These are phyloP conservation scores for Mus minutoides DNA, from an alignment of 2,797 vertebrate species.

Conservation along the genomic window DNA sequence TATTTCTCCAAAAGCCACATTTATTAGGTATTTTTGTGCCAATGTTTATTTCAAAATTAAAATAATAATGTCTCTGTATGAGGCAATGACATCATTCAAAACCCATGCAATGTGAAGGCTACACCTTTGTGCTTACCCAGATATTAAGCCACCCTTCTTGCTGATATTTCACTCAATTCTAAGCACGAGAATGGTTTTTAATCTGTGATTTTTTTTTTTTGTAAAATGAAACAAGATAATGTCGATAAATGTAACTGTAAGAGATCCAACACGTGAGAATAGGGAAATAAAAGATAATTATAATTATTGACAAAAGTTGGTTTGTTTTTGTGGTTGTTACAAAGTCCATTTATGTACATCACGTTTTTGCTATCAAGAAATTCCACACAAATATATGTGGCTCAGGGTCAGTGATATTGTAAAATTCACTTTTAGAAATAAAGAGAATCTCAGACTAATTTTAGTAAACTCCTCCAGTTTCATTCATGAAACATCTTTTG, in stretches of 20 bases:
- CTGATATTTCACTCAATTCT: neutral
- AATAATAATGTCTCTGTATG: neutral
- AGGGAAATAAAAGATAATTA: conserved; percentile 66
- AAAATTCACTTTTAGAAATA: conserved; percentile 62
- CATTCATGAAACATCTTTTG: conserved; percentile 65
- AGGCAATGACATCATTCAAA: neutral
- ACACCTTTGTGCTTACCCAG: neutral
- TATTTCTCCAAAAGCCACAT: neutral
- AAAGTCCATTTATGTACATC: conserved; percentile 55
- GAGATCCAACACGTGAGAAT: neutral
- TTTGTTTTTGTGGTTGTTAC: neutral
- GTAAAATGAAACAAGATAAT: conserved; percentile 44
- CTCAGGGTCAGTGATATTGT: conserved; percentile 44
- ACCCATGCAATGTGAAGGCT: neutral
- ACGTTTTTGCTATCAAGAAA: conserved; percentile 60
- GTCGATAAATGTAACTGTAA: neutral
- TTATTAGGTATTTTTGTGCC: neutral
- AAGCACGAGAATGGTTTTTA: neutral
- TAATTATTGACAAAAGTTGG: conserved; percentile 45
- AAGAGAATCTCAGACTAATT: conserved; percentile 23
- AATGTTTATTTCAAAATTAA: conserved; percentile 56
- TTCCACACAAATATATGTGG: conserved; percentile 59
- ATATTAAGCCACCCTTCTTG: conserved; percentile 3
- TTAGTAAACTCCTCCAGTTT: conserved; percentile 64
- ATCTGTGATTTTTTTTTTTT: neutral